phyloP scores from a whole-genome alignment of 2,797 vertebrate species.

The Botia kubotai region DNA sequence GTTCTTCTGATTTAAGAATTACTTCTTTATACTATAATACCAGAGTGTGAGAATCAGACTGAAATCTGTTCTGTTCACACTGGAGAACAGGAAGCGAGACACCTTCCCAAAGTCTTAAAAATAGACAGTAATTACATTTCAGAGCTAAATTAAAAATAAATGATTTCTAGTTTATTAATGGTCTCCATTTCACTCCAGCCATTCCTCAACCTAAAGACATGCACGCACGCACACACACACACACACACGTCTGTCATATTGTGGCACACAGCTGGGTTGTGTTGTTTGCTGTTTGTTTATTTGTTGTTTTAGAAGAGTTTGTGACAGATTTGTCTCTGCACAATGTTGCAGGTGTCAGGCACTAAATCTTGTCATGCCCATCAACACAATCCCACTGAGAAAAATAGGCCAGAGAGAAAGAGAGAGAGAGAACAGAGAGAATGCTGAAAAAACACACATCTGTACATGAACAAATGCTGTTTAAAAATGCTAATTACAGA shows the following conservation, averaged over 20 bases:
- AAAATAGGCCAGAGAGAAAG: constrained; percentile 17
- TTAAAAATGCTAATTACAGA: not conserved
- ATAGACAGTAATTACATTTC: constrained; percentile 86
- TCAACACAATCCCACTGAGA: constrained; percentile 16
- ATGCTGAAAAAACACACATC: not conserved
- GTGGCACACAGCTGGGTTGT: constrained; percentile 1
- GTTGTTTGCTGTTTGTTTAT: constrained; percentile 8
- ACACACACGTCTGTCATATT: no score
- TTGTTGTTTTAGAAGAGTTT: constrained; percentile 30
- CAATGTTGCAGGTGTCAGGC: constrained; percentile 20
- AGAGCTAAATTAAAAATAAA: constrained; percentile 86
- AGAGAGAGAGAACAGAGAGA: constrained; percentile 20
- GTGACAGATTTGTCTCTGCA: constrained; percentile 17
- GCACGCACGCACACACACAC: not conserved
- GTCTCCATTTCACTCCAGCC: constrained; percentile 60
- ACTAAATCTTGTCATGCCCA: constrained; percentile 18
- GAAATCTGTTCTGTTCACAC: constrained; percentile 11
- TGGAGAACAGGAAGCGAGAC: constrained; percentile 60
- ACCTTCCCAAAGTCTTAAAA: constrained; percentile 76
- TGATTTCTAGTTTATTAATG: constrained; percentile 87
- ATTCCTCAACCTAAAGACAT: constrained; percentile 55
- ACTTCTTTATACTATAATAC: constrained; percentile 1
- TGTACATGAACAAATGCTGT: not conserved
- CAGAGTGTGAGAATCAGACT: not conserved
- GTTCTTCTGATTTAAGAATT: constrained; percentile 9